Evolutionary conservation across 2,888 invertebrate species (phyloP), one percentile per base, ranked within the genome.

Genomic region (Hoplodrina ambigua): DNA sequence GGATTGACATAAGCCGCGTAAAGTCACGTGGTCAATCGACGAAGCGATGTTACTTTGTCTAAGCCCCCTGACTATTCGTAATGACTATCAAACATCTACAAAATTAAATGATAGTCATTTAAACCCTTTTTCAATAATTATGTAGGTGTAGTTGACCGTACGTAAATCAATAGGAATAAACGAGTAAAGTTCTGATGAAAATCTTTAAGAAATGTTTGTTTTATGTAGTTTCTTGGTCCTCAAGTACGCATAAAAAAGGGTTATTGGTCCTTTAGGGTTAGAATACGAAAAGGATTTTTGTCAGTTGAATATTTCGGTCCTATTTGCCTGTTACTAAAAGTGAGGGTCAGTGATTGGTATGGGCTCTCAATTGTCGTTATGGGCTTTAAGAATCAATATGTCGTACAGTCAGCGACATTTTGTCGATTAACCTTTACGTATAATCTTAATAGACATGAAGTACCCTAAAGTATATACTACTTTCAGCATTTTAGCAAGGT

Each of bases 161-260:
- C 2, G 46, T 13, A 30, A 11, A 11, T 25, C 33, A 10, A 67
- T 25, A 25, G 17, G 6, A 7, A 20, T 0, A 11, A 20, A 15
- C 0, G 19, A 33, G 17, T 49, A 25, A 44, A 4, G n/a, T 8
- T 41, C 6, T 4, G 17, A 15, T 20, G 30, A 44, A 50, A 25
- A 19, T 20, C 8, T 53, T 58, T 52, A 57, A 2, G 8, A 13
- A 6, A 17, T 37, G 1, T 54, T 70, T n/a, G 5, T 17, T 19
- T n/a, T 3, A 30, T 44, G 30, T 53, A 8, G 30, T 46, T 57
- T 6, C n/a, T 4, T 37, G 5, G 65, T 2, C 5, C 2, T 30
- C 30, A 30, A 19, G 52, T 65, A 30, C 7, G 30, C 11, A 41
- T n/a, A 52, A 33, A 20, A 52, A 71, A 69, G 15, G 20, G 50